Conservation (phyloP, 1,140 invertebrate genomes). For the Heterodera schachtii region DNA sequence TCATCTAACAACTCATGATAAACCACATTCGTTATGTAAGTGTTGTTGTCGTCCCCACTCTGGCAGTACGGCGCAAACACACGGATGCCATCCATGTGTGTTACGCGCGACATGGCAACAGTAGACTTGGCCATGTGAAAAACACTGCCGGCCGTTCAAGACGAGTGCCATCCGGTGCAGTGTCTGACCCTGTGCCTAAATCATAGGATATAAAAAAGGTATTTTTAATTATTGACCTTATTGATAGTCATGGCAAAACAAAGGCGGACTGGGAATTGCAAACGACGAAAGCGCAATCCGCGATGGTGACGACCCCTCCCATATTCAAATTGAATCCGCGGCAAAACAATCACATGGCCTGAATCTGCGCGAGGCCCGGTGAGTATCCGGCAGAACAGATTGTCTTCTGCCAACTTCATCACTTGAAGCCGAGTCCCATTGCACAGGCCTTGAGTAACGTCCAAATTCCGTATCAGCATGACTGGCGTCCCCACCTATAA, state of each 20-base stretch:
- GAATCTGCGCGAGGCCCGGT: not conserved
- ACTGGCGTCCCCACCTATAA: too few relatives aligned
- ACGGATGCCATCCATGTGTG: constrained; percentile 6
- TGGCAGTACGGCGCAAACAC: not conserved
- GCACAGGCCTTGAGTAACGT: too few relatives aligned
- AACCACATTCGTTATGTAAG: constrained; percentile 26
- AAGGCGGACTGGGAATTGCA: constrained; percentile 69
- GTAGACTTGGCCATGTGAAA: constrained; percentile 6
- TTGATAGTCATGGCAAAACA: constrained; percentile 71
- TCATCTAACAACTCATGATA: constrained; percentile 20
- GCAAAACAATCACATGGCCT: not conserved
- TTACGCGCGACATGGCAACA: constrained; percentile 1
- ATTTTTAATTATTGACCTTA: constrained; percentile 55
- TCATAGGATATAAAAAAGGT: not conserved
- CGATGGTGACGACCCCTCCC: not conserved
- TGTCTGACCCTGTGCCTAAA: constrained; percentile 68
- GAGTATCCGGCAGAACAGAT: not conserved
- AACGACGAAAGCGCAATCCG: constrained; percentile 36
- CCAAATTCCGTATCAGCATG: too few relatives aligned
- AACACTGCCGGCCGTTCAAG: constrained; percentile 38
- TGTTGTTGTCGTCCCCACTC: not conserved
- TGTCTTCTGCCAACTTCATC: not conserved
- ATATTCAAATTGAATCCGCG: constrained; percentile 12
- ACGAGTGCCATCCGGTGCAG: constrained; percentile 59
- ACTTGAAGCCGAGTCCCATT: not conserved